Percentiles rank a stretch among this genome's conserved stretches.
phyloP scores from a whole-genome alignment of 1,140 invertebrate genomes.

The Cheumatopsyche charites region DNA sequence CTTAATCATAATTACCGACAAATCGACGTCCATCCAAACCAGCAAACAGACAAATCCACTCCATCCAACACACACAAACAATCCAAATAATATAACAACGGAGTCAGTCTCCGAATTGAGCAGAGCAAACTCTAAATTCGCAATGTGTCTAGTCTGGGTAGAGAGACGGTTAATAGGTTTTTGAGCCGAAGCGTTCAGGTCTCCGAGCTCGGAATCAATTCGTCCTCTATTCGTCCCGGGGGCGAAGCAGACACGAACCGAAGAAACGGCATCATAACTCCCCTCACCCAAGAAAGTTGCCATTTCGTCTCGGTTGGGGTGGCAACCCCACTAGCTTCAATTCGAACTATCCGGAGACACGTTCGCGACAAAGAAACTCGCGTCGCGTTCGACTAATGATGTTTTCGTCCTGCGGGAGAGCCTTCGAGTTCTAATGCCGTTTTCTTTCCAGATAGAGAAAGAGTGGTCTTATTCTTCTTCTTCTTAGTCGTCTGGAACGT shows the following conservation, averaged over 20 bases:
- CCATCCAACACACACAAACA: too few species aligned
- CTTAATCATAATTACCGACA: too few species aligned
- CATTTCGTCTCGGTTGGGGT: slow-evolving; percentile 27
- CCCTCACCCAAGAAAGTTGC: neutral
- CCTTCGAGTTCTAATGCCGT: too few species aligned
- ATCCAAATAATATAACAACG: too few species aligned
- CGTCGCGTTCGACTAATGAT: slow-evolving; percentile 45
- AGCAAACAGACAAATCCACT: too few species aligned
- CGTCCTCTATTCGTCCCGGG: slow-evolving; percentile 38
- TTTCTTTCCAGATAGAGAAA: neutral
- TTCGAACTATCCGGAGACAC: slow-evolving; percentile 1
- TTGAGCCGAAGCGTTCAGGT: neutral
- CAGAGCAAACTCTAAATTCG: too few species aligned
- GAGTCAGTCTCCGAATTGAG: too few species aligned
- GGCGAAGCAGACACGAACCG: slow-evolving; percentile 26
- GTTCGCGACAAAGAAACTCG: slow-evolving; percentile 42
- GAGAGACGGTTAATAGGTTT: too few species aligned
- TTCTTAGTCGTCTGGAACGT: neutral
- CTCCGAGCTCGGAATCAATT: slow-evolving; percentile 35
- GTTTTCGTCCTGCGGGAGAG: slow-evolving; percentile 40
- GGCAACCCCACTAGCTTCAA: slow-evolving; percentile 19
- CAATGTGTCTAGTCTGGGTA: too few species aligned
- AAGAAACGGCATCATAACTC: slow-evolving; percentile 34
- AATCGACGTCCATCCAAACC: too few species aligned
- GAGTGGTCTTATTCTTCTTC: neutral